Evolutionary conservation across 2,888 invertebrate species (phyloP), one percentile per base, ranked within the genome.

Genomic region (Elegia similella): DNA sequence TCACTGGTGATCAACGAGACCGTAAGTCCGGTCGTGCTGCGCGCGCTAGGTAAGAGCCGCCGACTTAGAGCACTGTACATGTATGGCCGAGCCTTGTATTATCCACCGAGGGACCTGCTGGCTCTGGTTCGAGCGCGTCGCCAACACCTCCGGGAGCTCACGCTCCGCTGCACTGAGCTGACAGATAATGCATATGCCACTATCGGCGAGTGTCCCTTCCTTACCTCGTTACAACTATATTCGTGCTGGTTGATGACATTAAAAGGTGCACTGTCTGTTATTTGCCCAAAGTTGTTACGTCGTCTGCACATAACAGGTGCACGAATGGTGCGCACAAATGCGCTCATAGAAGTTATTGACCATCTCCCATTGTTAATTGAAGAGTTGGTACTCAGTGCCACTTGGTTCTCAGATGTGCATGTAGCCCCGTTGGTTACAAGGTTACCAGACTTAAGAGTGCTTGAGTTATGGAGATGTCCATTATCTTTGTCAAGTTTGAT

Each of bases 221-320:
- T 80, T 12, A 60, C 56, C 15, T 58, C 61, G 0, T 64, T 79
- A 15, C 72, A 69, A 32, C 62, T 80, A 53, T 75, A 78, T 59
- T 67, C 69, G 10, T 80, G 79, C 59, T 70, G 70, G 68, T 50
- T 71, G 58, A 65, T 80, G 63, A 70, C 69, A 0, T 56, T 55
- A 1, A 57, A 13, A 0, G 76, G 73, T 0, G 67, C 67, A 6
- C n/a, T 54, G 32, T 32, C 52, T 15, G 55, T 68, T 7, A 57
- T 61, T 2, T 47, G 61, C 12, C 68, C 68, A 1, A 54, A 42
- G 13, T 48, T 58, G 0, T 60, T 79, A 46, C 64, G 61, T 3
- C 57, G 65, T 0, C 61, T 80, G 6, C 79, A 80, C 56, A 12
- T 78, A 6, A 77, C 79, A 7, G 78, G 76, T 8, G 65, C 75